Evolutionary conservation across 2,113 vertebrate species (phyloP).

Genomic region (Campylorhamphus procurvoides): DNA sequence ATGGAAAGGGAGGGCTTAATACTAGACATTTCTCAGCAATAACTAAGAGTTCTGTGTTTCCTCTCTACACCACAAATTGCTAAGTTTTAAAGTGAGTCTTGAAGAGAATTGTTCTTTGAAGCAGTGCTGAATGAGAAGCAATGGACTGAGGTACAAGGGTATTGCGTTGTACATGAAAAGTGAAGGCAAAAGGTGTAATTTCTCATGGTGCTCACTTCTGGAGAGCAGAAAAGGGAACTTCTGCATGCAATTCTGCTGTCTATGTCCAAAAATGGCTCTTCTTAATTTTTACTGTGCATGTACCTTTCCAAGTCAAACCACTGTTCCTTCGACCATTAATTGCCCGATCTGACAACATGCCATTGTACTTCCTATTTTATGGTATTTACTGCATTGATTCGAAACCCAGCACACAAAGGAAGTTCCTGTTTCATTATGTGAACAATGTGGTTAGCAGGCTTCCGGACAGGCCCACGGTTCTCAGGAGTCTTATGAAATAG

Average conservation of each 20-base stretch:
- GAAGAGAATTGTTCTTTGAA: not conserved
- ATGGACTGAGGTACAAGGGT: rapidly evolving
- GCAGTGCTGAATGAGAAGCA: rapidly evolving
- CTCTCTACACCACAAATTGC: not conserved
- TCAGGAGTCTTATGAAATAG: not conserved
- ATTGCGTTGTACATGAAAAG: rapidly evolving
- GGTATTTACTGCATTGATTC: not conserved
- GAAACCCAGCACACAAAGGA: not conserved
- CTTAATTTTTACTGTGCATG: not conserved
- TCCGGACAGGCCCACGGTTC: not conserved
- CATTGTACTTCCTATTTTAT: not conserved
- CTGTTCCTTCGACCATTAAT: not conserved
- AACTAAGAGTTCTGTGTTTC: not conserved
- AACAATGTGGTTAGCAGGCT: constrained; percentile 2
- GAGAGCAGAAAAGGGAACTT: not conserved
- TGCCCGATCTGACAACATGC: rapidly evolving
- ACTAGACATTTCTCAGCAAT: not conserved
- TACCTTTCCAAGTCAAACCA: not conserved
- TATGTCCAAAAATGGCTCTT: not conserved
- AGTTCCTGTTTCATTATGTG: not conserved
- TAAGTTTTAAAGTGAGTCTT: not conserved
- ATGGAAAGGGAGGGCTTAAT: not conserved
- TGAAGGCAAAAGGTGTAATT: not conserved
- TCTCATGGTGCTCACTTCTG: rapidly evolving
- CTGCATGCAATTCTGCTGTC: rapidly evolving